Conservation (phyloP, 2,113 vertebrate species). For the Perccottus glenii region DNA sequence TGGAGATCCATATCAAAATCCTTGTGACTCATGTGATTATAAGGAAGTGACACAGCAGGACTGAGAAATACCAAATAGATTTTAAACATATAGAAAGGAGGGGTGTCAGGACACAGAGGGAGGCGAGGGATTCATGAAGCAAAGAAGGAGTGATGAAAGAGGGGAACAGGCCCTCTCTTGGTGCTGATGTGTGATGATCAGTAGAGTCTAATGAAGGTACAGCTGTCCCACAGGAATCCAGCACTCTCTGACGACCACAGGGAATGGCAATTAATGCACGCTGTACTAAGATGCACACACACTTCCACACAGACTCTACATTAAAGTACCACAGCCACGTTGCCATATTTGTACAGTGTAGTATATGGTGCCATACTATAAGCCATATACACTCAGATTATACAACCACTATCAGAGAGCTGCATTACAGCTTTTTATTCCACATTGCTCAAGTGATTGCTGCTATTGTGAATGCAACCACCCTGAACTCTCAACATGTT, state of each 20-base stretch:
- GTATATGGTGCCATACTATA: conserved; percentile 36
- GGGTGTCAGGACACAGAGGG: conserved; percentile 33
- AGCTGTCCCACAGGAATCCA: conserved; percentile 67
- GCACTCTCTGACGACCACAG: conserved; percentile 62
- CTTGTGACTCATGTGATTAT: conserved; percentile 13
- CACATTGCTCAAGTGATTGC: conserved; percentile 50
- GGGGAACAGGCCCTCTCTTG: conserved; percentile 65
- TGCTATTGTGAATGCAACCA: conserved; percentile 53
- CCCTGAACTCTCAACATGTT: conserved; percentile 49
- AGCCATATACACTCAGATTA: conserved; percentile 45
- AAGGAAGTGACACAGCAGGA: conserved; percentile 41
- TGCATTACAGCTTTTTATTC: conserved; percentile 51
- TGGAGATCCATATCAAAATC: neutral
- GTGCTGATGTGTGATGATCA: conserved; percentile 72
- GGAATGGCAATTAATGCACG: conserved; percentile 76
- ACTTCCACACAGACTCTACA: conserved; percentile 35
- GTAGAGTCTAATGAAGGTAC: conserved; percentile 78
- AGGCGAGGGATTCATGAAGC: conserved; percentile 33
- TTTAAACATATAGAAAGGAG: conserved; percentile 24
- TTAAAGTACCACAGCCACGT: conserved; percentile 36
- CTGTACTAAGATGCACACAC: conserved; percentile 41
- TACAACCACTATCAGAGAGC: conserved; percentile 38
- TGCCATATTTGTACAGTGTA: conserved; percentile 36
- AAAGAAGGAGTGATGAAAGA: conserved; percentile 73
- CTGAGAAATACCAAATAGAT: conserved; percentile 34